Base-by-base conservation (phyloP, 2,888 invertebrate genomes). In the Linnaemya vulpina region DNA sequence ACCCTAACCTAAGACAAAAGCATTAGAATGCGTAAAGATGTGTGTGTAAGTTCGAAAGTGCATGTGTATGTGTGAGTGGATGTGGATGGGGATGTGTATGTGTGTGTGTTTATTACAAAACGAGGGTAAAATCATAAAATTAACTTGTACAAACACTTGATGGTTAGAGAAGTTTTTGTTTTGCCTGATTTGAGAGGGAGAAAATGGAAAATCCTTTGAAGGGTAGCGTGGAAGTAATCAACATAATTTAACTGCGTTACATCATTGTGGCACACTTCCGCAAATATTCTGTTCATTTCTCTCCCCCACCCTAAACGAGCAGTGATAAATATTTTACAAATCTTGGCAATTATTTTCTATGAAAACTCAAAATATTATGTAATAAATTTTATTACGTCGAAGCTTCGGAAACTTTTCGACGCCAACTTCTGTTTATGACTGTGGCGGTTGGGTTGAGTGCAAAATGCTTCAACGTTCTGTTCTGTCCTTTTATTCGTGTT, bases 181-280 rank as follows among this genome's bases (percentile, higher is more conserved):
- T 73, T 13, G 17, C 30, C 46, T 46, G 38, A 60, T 71, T 46
- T 71, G 15, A 7, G 17, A 40, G 35, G 7, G 17, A 62, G 38
- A 43, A 40, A 46, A 51, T 10, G 22, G 11, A 38, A 30, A 58
- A 58, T 30, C 8, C 55, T 65, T 17, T 65, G 58, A 58, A 67
- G 73, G 67, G 65, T 60, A 51, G 5, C 20, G 38, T 49, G 46
- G 58, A 58, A 58, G 65, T 49, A 67, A 76, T 82, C 70, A 63
- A 49, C 63, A 67, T 40, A 73, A 77, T 77, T 83, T 83, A 58
- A 74, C 58, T 53, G 58, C 68, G 62, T 74, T 68, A 67, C 77
- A 77, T 43, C 65, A 73, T 73, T 73, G 53, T 78, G 78, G 73
- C 73, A 78, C 83, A 83, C 77, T 83, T 83, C 43, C 30, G 35